Conservation (phyloP, 2,113 vertebrate genomes). For the Isurus oxyrinchus region DNA sequence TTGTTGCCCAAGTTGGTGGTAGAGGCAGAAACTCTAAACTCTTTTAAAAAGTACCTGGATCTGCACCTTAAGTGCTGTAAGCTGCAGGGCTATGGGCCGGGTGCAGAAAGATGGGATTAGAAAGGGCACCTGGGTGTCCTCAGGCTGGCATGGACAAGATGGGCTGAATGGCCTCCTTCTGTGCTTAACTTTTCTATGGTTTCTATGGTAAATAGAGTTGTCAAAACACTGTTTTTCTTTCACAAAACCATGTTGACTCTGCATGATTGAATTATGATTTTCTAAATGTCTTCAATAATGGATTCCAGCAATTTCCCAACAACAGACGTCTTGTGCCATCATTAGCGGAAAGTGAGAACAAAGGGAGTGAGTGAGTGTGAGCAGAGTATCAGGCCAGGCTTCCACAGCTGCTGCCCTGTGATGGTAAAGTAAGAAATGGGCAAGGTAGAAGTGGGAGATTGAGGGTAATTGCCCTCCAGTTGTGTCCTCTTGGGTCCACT, state of each 20-base stretch:
- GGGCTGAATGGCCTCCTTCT: too few species aligned
- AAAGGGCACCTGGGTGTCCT: too few species aligned
- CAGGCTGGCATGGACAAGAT: too few species aligned
- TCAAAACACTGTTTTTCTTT: background rate
- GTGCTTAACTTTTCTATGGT: too few species aligned
- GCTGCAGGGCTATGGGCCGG: too few species aligned
- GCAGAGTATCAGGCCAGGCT: too few species aligned
- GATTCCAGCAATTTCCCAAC: background rate
- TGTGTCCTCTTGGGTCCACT: background rate
- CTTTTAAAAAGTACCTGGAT: too few species aligned
- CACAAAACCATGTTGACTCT: background rate
- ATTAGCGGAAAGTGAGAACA: background rate
- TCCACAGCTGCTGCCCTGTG: background rate
- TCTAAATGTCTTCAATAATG: background rate
- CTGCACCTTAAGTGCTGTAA: too few species aligned
- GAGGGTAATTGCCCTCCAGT: background rate
- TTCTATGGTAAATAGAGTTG: background rate
- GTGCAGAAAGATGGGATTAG: too few species aligned
- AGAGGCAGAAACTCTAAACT: too few species aligned
- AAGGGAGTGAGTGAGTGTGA: background rate
- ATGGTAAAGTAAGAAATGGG: background rate
- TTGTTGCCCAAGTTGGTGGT: too few species aligned
- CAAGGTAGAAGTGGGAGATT: background rate
- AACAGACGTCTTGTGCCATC: background rate
- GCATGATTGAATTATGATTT: background rate